These are phyloP conservation scores for Drosophila maculinotata DNA, from an alignment of 2,888 invertebrate genomes.

Conservation along the genomic window DNA sequence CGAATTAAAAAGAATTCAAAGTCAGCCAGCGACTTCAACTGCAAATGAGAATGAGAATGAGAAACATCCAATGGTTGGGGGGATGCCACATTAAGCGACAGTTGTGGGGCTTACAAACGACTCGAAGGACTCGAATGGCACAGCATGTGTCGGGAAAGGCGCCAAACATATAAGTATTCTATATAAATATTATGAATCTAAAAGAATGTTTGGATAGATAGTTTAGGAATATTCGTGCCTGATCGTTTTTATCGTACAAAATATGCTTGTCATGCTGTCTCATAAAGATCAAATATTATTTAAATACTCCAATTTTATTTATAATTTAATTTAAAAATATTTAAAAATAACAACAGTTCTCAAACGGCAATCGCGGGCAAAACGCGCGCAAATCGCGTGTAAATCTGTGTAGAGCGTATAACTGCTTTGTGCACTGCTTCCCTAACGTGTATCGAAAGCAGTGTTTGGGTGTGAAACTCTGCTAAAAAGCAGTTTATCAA, in stretches of 20 bases:
- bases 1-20: conserved; percentile 81
- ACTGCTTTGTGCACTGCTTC: conserved; percentile 19
- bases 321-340: no score
- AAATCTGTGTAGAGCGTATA: not conserved
- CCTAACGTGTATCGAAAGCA: not conserved
- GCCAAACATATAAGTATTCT: not conserved
- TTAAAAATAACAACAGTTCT: no score
- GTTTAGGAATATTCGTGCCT: not conserved
- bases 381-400: not conserved
- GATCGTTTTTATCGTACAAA: not conserved
- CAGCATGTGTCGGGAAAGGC: not conserved
- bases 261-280: no score
- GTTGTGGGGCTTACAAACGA: conserved; percentile 55
- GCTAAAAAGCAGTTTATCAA: not conserved
- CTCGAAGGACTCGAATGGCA: conserved; percentile 36
- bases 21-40: conserved; percentile 50
- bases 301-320: no score
- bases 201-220: not conserved
- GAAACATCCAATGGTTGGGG: conserved; percentile 2
- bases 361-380: not conserved
- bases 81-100: conserved; percentile 51
- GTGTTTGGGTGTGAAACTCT: not conserved
- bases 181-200: not conserved
- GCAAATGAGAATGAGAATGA: conserved; percentile 14
- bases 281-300: no score